Percentiles rank a stretch among this genome's conserved stretches.
These are phyloP conservation scores for Schizaphis graminum DNA, from an alignment of 2,888 invertebrate species.

Conservation along the genomic window DNA sequence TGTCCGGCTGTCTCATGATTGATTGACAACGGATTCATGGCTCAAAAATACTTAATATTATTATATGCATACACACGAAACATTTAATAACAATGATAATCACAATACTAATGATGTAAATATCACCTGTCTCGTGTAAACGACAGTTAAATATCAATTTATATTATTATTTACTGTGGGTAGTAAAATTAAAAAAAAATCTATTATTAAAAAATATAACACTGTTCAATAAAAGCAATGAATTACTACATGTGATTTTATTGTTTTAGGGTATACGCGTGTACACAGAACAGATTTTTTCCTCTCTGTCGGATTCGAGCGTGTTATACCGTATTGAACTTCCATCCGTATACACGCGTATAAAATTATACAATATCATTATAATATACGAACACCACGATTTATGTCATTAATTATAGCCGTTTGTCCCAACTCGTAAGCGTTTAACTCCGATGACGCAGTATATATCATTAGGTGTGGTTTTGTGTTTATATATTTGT, in stretches of 20 bases:
- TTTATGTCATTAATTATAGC: slow-evolving; percentile 30
- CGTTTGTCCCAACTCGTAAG: slow-evolving; percentile 22
- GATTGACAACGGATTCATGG: slow-evolving; percentile 25
- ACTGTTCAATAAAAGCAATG: not conserved
- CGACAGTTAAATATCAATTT: slow-evolving; percentile 46
- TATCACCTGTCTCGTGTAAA: not conserved
- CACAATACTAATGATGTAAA: not conserved
- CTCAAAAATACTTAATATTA: not conserved
- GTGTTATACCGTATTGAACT: not conserved
- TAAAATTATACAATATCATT: not conserved
- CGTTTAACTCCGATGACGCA: not conserved
- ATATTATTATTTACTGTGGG: not conserved
- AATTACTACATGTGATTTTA: slow-evolving; percentile 26
- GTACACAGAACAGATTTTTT: slow-evolving; percentile 38
- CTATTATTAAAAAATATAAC: slow-evolving; percentile 33
- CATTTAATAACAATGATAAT: not conserved
- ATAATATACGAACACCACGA: not conserved
- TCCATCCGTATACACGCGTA: not conserved
- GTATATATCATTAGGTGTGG: not conserved
- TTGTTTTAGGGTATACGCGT: slow-evolving; percentile 16
- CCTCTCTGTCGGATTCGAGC: not conserved
- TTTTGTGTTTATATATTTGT: not conserved
- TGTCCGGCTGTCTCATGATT: slow-evolving; percentile 1
- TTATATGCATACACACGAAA: not conserved
- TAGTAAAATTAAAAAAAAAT: slow-evolving; percentile 19